Percentiles rank a stretch among this genome's conserved stretches.
Evolutionary conservation across 2,888 invertebrate genomes (phyloP).

Genomic region (Subacronicta megacephala): DNA sequence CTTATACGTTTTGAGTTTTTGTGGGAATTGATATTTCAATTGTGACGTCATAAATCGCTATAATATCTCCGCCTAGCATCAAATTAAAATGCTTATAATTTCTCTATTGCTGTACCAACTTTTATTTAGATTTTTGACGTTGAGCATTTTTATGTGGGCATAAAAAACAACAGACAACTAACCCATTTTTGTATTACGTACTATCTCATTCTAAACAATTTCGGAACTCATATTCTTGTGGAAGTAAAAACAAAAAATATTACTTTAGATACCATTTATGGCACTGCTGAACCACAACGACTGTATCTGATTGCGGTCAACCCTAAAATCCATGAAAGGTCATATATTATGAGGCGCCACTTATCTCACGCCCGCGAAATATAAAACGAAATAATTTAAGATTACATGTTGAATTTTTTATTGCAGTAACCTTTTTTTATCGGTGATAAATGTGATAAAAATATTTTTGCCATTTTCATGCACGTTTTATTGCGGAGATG

Average conservation of each 20-base stretch:
- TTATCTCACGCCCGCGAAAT: constrained; percentile 46
- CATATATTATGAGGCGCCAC: constrained; percentile 28
- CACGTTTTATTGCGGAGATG: constrained; percentile 3
- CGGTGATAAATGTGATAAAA: constrained; percentile 9
- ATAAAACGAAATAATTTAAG: constrained; percentile 54
- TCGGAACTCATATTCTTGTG: no score
- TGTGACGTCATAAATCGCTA: no score
- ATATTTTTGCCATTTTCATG: constrained; percentile 27
- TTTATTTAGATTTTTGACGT: no score
- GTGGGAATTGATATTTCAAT: no score
- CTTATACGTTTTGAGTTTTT: no score
- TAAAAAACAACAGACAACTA: no score
- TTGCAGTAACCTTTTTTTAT: constrained; percentile 50
- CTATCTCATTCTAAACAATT: no score
- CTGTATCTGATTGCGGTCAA: constrained; percentile 19
- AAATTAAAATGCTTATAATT: no score
- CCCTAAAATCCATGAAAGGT: constrained; percentile 22
- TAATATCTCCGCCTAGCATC: no score
- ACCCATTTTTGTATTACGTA: no score
- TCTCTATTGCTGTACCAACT: no score
- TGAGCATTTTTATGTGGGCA: no score
- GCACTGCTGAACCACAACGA: not conserved
- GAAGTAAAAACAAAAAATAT: not conserved
- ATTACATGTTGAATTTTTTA: constrained; percentile 53
- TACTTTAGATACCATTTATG: not conserved